Evolutionary conservation across 2,888 invertebrate genomes (phyloP).

Genomic region (Caenorhabditis afra): DNA sequence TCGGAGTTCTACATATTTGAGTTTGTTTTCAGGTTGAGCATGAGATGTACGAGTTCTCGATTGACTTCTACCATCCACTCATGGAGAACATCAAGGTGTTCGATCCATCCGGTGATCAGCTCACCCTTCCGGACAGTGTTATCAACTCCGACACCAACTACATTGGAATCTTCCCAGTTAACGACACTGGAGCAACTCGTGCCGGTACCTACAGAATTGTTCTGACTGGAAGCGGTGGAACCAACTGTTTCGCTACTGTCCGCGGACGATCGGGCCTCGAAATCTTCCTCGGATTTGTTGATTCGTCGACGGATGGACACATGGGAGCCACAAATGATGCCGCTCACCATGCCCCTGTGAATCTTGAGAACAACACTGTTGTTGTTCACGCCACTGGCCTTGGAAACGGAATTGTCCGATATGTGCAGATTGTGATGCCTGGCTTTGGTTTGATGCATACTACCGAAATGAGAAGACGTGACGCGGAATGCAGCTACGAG

Average conservation of each 20-base stretch:
- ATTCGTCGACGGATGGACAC: conserved; percentile 56
- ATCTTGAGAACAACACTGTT: conserved; percentile 62
- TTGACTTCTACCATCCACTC: conserved; percentile 66
- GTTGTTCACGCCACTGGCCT: conserved; percentile 70
- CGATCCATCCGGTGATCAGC: conserved; percentile 58
- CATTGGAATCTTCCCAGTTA: conserved; percentile 66
- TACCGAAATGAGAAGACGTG: conserved; percentile 61
- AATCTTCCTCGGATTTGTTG: conserved; percentile 64
- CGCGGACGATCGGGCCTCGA: conserved; percentile 68
- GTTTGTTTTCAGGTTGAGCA: conserved; percentile 65
- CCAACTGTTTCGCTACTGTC: conserved; percentile 66
- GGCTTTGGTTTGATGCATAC: conserved; percentile 65
- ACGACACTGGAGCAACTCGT: conserved; percentile 63
- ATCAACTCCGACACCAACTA: conserved; percentile 68
- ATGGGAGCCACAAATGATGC: conserved; percentile 70
- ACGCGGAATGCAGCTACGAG: conserved; percentile 68
- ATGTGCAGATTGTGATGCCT: conserved; percentile 62
- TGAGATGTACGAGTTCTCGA: conserved; percentile 70
- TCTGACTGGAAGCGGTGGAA: conserved; percentile 51
- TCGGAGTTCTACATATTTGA: not conserved
- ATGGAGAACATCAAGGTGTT: conserved; percentile 48
- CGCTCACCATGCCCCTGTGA: conserved; percentile 67
- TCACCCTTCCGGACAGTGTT: conserved; percentile 61
- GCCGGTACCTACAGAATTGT: conserved; percentile 66
- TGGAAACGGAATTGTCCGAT: conserved; percentile 58